Evolutionary conservation across 2,797 vertebrate species (phyloP).

Genomic region (Siniperca undulata): DNA sequence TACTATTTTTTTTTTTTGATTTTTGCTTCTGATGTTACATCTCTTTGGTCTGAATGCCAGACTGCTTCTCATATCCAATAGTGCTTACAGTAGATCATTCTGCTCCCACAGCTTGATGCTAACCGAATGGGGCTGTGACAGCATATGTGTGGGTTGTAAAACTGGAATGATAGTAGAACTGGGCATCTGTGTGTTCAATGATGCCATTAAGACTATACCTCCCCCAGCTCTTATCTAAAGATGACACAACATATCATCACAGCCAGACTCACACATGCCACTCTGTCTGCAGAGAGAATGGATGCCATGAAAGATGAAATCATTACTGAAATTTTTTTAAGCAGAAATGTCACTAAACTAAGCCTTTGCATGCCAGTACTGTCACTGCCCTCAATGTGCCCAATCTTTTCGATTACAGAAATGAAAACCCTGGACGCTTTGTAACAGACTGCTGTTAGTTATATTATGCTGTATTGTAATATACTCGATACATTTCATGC

Average conservation of each 20-base stretch:
- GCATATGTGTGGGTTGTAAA: slow-evolving; percentile 80
- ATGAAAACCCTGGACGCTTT: slow-evolving; percentile 23
- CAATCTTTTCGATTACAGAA: slow-evolving; percentile 36
- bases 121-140: slow-evolving; percentile 70
- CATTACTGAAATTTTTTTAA: slow-evolving; percentile 23
- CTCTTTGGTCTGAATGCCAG: slow-evolving; percentile 61
- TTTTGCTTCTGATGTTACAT: slow-evolving; percentile 54
- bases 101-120: slow-evolving; percentile 74
- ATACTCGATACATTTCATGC: background rate
- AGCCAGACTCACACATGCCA: slow-evolving; percentile 50
- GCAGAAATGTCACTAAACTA: slow-evolving; percentile 31
- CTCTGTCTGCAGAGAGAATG: slow-evolving; percentile 52
- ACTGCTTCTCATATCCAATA: slow-evolving; percentile 60
- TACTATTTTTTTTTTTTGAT: background rate
- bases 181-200: slow-evolving; percentile 73
- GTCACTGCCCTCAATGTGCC: slow-evolving; percentile 32
- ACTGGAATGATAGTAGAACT: slow-evolving; percentile 73
- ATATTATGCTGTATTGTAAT: background rate
- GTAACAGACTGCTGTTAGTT: slow-evolving; percentile 2
- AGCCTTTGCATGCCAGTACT: slow-evolving; percentile 24
- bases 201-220: slow-evolving; percentile 66
- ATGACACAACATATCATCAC: slow-evolving; percentile 70
- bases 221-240: slow-evolving; percentile 68
- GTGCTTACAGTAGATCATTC: slow-evolving; percentile 68
- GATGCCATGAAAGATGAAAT: slow-evolving; percentile 47